These are phyloP conservation scores for Suillia variegata DNA, from an alignment of 2,888 invertebrate genomes.

Conservation along the genomic window DNA sequence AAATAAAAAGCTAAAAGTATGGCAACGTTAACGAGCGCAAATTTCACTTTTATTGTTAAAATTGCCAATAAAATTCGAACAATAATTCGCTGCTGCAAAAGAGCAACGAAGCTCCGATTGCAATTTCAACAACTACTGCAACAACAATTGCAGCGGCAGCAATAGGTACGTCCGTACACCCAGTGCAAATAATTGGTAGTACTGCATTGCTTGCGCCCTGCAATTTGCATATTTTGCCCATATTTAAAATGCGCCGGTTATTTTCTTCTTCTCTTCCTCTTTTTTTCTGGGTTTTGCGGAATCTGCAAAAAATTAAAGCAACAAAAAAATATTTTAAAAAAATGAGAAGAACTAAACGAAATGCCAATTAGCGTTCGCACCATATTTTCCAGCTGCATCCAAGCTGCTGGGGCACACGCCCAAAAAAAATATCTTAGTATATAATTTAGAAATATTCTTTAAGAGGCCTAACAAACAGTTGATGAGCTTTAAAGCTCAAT, in stretches of 20 bases:
- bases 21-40: background rate
- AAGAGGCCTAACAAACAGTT: too few species aligned
- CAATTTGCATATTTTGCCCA: too few species aligned
- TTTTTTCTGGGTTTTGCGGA: too few species aligned
- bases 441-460: background rate
- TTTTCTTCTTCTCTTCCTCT: too few species aligned
- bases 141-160: background rate
- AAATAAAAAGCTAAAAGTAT: background rate
- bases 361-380: background rate
- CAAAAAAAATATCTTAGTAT: background rate
- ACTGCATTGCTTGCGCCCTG: background rate
- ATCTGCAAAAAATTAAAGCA: background rate
- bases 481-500: too few species aligned
- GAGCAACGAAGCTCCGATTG: background rate
- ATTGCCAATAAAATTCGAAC: slow-evolving; percentile 3
- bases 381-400: background rate
- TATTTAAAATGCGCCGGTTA: too few species aligned
- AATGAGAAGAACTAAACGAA: too few species aligned
- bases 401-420: background rate
- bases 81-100: background rate
- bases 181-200: background rate
- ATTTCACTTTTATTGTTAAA: background rate
- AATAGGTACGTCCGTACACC: background rate
- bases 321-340: background rate
- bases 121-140: background rate